phyloP scores from a whole-genome alignment of 2,113 vertebrate genomes.

The Orientallactaga bullata region DNA sequence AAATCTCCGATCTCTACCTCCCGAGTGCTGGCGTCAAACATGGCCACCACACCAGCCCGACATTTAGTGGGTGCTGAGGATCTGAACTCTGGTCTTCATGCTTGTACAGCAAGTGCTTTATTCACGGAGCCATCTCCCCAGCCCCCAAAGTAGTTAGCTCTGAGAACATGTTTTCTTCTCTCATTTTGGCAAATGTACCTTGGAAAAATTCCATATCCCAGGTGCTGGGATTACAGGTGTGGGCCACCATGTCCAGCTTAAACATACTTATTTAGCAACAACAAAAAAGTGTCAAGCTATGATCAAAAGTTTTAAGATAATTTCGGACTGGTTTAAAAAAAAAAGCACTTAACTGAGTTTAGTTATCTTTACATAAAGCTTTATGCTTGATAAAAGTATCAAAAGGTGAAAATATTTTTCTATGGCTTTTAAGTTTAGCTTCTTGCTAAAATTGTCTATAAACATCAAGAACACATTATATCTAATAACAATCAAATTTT shows the following conservation, averaged over 20 bases:
- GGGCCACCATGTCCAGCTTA: neutral
- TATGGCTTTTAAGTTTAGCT: conserved; percentile 1
- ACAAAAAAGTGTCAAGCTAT: neutral
- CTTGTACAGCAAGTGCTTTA: no score
- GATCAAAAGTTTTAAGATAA: conserved; percentile 22
- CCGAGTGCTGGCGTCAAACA: no score
- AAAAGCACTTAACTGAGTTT: conserved; percentile 11
- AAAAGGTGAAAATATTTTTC: conserved; percentile 18
- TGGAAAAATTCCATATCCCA: neutral
- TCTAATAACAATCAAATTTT: neutral
- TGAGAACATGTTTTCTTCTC: neutral
- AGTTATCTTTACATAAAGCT: conserved; percentile 21
- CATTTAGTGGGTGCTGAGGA: no score
- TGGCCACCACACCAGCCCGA: no score
- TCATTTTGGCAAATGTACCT: neutral
- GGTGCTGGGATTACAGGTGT: no score
- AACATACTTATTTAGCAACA: neutral
- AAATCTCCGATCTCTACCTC: no score
- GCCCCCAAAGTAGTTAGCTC: no score
- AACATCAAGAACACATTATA: conserved; percentile 37
- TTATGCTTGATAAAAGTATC: conserved; percentile 31
- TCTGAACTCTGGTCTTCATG: no score
- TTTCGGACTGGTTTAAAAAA: neutral
- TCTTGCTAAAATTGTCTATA: conserved; percentile 18
- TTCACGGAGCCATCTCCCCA: no score